Percentiles rank a stretch among this genome's conserved stretches.
phyloP scores from a whole-genome alignment of 2,888 invertebrate species.

The Noctua pronuba region DNA sequence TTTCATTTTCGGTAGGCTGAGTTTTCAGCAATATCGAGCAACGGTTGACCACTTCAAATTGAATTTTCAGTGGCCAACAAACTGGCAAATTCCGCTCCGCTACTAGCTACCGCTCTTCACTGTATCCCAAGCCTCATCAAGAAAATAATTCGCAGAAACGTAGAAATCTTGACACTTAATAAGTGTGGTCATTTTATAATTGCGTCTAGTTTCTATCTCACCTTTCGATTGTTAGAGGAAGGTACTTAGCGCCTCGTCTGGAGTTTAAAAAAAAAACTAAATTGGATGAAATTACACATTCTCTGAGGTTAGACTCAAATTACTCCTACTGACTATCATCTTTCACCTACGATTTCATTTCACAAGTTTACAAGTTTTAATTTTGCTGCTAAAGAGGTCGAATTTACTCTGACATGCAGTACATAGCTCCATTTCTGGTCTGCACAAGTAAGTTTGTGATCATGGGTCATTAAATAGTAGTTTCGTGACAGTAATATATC shows the following conservation, averaged over 20 bases:
- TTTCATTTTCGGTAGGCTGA: background rate
- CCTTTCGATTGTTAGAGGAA: slow-evolving; percentile 62
- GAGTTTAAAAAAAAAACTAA: slow-evolving; percentile 72
- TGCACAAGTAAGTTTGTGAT: slow-evolving; percentile 52
- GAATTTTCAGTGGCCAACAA: background rate
- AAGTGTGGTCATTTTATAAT: slow-evolving; percentile 63
- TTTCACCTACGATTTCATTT: slow-evolving; percentile 77
- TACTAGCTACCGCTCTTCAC: background rate
- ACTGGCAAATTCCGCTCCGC: background rate
- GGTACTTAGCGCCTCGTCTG: slow-evolving; percentile 48
- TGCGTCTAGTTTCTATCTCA: slow-evolving; percentile 64
- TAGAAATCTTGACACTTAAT: slow-evolving; percentile 40
- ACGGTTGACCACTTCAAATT: background rate
- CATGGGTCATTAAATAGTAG: slow-evolving; percentile 61
- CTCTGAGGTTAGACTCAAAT: slow-evolving; percentile 75
- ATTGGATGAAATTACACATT: slow-evolving; percentile 86
- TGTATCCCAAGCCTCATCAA: background rate
- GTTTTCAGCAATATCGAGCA: background rate
- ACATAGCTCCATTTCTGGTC: slow-evolving; percentile 22
- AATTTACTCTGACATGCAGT: slow-evolving; percentile 2
- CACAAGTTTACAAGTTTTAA: slow-evolving; percentile 69
- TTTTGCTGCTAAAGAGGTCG: slow-evolving; percentile 31
- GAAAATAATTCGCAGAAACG: slow-evolving; percentile 50
- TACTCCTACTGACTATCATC: slow-evolving; percentile 76
- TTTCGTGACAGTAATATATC: slow-evolving; percentile 73